Percentiles rank a stretch among this genome's conserved stretches.
Evolutionary conservation across 1,140 invertebrate species (phyloP).

Genomic region (Calliopsis andreniformis): DNA sequence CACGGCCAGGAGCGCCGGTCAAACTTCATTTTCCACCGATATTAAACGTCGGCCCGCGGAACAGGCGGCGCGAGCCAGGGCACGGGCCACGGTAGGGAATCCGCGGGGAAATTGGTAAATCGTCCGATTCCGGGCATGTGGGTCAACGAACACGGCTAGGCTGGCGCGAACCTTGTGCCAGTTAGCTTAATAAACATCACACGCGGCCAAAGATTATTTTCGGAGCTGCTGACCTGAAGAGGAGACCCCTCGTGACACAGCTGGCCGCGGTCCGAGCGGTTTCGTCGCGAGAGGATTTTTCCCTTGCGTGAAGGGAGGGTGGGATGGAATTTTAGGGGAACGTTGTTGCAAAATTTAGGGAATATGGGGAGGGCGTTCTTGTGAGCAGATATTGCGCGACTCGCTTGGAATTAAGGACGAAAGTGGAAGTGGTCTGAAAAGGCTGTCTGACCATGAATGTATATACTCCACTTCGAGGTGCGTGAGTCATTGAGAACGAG

Average conservation of each 20-base stretch:
- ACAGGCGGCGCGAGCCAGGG: background rate
- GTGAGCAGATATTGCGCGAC: too few species aligned
- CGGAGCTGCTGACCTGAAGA: background rate
- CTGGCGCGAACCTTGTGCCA: slow-evolving; percentile 34
- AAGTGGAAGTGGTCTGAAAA: too few species aligned
- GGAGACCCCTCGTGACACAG: background rate
- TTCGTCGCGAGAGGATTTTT: background rate
- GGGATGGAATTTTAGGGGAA: too few species aligned
- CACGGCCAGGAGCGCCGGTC: background rate
- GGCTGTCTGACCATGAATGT: too few species aligned
- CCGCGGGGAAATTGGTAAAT: slow-evolving; percentile 15
- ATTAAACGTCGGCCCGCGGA: background rate
- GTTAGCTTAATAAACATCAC: slow-evolving; percentile 45
- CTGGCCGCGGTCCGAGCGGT: background rate
- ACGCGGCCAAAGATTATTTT: slow-evolving; percentile 35
- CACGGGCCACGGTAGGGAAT: background rate
- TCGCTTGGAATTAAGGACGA: too few species aligned
- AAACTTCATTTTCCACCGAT: background rate
- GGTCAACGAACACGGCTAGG: slow-evolving; percentile 39
- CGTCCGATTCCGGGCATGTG: background rate
- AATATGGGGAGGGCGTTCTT: too few species aligned
- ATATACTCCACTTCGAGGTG: too few species aligned
- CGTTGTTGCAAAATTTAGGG: too few species aligned
- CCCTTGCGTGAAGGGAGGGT: too few species aligned
- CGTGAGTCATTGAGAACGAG: too few species aligned